A percentile compares a stretch with the other conserved stretches of the same genome.
Conservation (phyloP, 2,797 vertebrate genomes). For the Oreochromis grahami region DNA sequence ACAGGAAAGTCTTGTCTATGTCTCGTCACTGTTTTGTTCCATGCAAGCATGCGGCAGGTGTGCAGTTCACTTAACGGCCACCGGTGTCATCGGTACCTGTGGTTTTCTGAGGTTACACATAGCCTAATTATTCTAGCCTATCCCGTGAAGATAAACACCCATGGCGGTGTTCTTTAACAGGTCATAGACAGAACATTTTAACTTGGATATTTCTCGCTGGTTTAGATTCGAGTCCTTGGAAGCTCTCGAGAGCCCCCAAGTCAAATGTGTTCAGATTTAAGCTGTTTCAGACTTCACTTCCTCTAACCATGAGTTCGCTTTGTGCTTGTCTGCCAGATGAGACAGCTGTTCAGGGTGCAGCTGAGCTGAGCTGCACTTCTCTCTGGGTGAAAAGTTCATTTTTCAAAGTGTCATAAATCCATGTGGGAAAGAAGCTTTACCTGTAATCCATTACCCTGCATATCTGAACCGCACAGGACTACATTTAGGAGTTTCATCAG, state of each 20-base stretch:
- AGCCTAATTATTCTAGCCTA: neutral
- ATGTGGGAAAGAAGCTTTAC: conserved; percentile 9
- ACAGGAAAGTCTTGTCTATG: neutral
- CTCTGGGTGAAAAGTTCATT: conserved; percentile 59
- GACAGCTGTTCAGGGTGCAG: conserved; percentile 47
- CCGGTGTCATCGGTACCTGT: neutral
- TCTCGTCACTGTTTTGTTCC: neutral
- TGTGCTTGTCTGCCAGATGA: conserved; percentile 52
- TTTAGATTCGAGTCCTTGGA: conserved; percentile 37
- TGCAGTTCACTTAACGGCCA: neutral
- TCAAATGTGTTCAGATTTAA: conserved; percentile 42
- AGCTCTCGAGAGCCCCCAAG: conserved; percentile 21
- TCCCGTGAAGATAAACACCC: neutral
- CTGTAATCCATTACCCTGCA: neutral
- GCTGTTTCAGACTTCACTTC: conserved; percentile 32
- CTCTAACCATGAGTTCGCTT: conserved; percentile 45
- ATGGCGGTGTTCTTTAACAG: neutral
- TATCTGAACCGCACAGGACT: neutral
- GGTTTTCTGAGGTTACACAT: neutral
- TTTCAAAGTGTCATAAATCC: conserved; percentile 32
- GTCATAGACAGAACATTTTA: neutral
- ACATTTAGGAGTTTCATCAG: neutral
- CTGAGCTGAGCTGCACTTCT: conserved; percentile 19
- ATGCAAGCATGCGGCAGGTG: neutral
- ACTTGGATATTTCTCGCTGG: neutral